A percentile compares a stretch with the other conserved stretches of the same genome.
Conservation (phyloP, 2,888 invertebrate species). For the Apamea crenata region DNA sequence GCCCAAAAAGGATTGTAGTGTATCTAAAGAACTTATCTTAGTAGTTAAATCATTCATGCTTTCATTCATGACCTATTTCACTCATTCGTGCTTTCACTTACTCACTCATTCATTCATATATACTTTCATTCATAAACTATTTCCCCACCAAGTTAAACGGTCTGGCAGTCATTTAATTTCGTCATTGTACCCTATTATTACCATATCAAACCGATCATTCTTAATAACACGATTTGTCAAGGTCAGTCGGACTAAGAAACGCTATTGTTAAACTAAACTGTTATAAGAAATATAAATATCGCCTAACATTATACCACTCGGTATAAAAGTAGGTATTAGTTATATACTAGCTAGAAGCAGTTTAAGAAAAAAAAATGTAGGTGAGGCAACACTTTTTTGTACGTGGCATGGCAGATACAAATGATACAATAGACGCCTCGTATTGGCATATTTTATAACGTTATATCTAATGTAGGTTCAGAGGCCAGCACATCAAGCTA, state of each 20-base stretch:
- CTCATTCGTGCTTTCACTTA: not conserved
- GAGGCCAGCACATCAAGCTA: too few species aligned
- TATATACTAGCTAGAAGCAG: not conserved
- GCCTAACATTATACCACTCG: not conserved
- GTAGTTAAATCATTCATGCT: not conserved
- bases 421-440: conserved; percentile 7
- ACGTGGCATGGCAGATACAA: not conserved
- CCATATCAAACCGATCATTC: conserved; percentile 5
- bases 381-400: conserved; percentile 11
- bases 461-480: not conserved
- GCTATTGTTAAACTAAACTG: conserved; percentile 29
- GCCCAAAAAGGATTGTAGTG: not conserved
- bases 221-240: conserved; percentile 32
- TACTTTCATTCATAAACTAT: not conserved
- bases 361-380: not conserved
- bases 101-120: not conserved
- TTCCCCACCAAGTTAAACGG: not conserved
- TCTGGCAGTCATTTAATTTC: not conserved
- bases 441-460: not conserved
- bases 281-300: conserved; percentile 29
- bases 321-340: not conserved
- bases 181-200: conserved; percentile 16
- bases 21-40: not conserved
- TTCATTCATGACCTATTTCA: not conserved
- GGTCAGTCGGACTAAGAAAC: conserved; percentile 40